Evolutionary conservation across 2,888 invertebrate genomes (phyloP).

Genomic region (Globia sparganii): DNA sequence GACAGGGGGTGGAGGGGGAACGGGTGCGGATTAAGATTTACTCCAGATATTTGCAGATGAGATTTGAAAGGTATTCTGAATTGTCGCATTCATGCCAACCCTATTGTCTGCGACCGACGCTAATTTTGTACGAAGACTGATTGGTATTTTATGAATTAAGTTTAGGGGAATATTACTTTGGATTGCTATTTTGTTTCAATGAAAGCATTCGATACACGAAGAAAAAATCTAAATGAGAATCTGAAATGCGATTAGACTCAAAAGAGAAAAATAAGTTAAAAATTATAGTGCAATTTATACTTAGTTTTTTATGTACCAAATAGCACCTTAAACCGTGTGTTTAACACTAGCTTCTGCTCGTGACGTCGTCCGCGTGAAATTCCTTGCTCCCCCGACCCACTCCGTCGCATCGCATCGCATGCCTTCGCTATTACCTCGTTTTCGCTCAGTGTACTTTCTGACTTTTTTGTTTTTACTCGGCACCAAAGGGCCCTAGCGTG

Average conservation of each 20-base stretch:
- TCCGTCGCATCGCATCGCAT: too few species aligned
- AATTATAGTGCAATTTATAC: background rate
- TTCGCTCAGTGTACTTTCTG: too few species aligned
- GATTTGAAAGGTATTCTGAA: constrained; percentile 79
- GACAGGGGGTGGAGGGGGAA: constrained; percentile 33
- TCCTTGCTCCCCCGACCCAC: too few species aligned
- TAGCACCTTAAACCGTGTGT: background rate
- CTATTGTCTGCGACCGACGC: constrained; percentile 75
- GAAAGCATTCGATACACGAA: background rate
- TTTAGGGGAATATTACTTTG: constrained; percentile 11
- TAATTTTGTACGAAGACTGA: constrained; percentile 71
- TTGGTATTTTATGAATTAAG: constrained; percentile 47
- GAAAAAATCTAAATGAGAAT: background rate
- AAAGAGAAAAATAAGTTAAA: background rate
- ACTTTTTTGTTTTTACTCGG: too few species aligned
- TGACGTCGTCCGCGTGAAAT: too few species aligned
- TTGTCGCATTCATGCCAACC: constrained; percentile 70
- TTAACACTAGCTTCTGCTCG: too few species aligned
- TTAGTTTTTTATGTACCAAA: background rate
- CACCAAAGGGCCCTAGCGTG: too few species aligned
- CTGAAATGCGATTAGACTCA: background rate
- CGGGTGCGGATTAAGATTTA: constrained; percentile 83
- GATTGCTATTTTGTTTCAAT: background rate
- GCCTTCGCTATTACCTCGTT: too few species aligned
- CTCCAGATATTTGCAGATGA: constrained; percentile 86